These are phyloP conservation scores for Drosophila saltans DNA, from an alignment of 1,140 invertebrate genomes.

Conservation along the genomic window DNA sequence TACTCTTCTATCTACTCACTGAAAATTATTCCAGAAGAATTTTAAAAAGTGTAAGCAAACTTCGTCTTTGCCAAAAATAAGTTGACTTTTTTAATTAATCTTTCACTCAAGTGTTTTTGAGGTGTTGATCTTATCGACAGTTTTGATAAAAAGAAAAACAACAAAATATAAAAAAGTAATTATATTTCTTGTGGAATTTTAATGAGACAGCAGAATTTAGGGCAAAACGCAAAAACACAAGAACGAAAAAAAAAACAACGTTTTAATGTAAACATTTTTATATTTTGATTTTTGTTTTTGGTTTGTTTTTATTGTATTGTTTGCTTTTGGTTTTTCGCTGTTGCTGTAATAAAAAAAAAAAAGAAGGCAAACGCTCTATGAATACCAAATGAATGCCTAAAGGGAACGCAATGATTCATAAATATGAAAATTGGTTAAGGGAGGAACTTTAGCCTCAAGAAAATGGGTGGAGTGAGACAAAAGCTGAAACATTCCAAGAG, in stretches of 20 bases:
- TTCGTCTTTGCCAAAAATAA: neutral
- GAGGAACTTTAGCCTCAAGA: neutral
- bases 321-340: slow-evolving; percentile 26
- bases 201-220: slow-evolving; percentile 38
- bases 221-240: slow-evolving; percentile 24
- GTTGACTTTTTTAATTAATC: slow-evolving; percentile 5
- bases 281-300: slow-evolving; percentile 3
- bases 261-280: slow-evolving; percentile 42
- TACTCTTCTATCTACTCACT: no score
- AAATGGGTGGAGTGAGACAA: neutral
- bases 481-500: neutral
- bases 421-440: slow-evolving; percentile 20
- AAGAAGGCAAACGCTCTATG: slow-evolving; percentile 37
- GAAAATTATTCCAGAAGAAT: no score
- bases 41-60: neutral
- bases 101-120: neutral
- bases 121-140: slow-evolving; percentile 42
- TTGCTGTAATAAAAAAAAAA: slow-evolving; percentile 42
- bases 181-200: slow-evolving; percentile 50
- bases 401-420: slow-evolving; percentile 16
- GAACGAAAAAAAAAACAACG: neutral
- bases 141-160: slow-evolving; percentile 37
- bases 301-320: slow-evolving; percentile 9
- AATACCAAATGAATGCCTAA: slow-evolving; percentile 35
- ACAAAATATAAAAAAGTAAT: slow-evolving; percentile 11